Conservation (phyloP, 2,113 vertebrate genomes). For the Cephalophus harveyi region DNA sequence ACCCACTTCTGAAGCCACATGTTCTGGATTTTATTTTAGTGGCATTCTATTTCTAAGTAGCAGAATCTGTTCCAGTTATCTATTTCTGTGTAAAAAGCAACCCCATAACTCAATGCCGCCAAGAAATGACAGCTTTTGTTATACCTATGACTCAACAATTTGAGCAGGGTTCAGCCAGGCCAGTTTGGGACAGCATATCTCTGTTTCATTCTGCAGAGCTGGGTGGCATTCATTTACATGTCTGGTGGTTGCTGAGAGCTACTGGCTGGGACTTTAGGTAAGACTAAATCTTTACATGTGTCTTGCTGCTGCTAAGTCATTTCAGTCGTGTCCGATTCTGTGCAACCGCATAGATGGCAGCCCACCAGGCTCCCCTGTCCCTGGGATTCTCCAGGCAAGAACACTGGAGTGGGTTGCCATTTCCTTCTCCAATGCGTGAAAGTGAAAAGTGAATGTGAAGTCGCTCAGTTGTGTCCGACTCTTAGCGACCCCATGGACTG, state of each 20-base stretch:
- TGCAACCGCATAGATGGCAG: fast-evolving
- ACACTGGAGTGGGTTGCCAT: no score
- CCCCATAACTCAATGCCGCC: not conserved
- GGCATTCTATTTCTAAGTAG: not conserved
- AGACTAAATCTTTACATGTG: not conserved
- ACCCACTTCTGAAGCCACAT: not conserved
- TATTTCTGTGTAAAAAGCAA: not conserved
- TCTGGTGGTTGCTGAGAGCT: not conserved
- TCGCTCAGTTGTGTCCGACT: no score
- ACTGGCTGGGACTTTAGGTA: not conserved
- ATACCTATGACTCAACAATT: not conserved
- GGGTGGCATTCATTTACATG: not conserved
- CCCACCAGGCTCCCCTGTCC: no score
- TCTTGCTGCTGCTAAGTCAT: not conserved
- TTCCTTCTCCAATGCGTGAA: no score
- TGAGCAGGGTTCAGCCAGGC: not conserved
- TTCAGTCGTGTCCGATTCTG: no score
- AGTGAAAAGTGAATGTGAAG: no score
- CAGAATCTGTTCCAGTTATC: not conserved
- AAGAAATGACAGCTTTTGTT: not conserved
- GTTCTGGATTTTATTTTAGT: not conserved
- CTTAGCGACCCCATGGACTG: no score
- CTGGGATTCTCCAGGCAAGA: no score
- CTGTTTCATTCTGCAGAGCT: not conserved
- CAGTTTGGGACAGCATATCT: not conserved